These are phyloP conservation scores for Cliona cf. orientalis DNA, from an alignment of 37 sponge, comb jelly and placozoan genomes.

Conservation along the genomic window DNA sequence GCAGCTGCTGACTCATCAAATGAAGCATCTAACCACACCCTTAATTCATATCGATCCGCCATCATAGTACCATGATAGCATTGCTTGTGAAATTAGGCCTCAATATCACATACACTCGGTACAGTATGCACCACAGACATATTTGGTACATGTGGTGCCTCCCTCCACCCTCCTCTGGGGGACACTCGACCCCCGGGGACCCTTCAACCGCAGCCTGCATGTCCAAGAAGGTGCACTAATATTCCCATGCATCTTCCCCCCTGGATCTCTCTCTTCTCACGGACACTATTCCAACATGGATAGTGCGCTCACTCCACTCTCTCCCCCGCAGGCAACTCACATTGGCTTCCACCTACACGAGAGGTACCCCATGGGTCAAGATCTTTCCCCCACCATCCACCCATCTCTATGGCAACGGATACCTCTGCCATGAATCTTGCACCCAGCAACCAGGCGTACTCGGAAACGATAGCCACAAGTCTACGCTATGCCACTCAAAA, in stretches of 20 bases:
- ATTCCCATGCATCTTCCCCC: conserved; percentile 53
- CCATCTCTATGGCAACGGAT: background rate
- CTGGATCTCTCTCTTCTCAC: conserved; percentile 24
- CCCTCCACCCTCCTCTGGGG: background rate
- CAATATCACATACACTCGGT: conserved; percentile 15
- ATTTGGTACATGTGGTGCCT: background rate
- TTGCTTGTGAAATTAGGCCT: background rate
- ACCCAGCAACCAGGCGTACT: background rate
- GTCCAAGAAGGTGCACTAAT: conserved; percentile 11
- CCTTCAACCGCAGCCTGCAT: background rate
- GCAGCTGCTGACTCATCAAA: too few relatives aligned
- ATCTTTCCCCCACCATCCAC: background rate
- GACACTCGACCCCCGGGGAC: too few relatives aligned
- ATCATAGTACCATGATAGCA: too few relatives aligned
- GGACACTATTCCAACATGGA: conserved; percentile 19
- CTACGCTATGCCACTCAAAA: conserved; percentile 22
- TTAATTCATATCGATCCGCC: too few relatives aligned
- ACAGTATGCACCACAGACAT: too few relatives aligned
- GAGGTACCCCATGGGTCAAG: conserved; percentile 18
- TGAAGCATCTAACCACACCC: too few relatives aligned
- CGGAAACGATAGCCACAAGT: too few relatives aligned
- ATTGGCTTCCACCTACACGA: conserved; percentile 3
- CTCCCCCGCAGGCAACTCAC: conserved; percentile 25
- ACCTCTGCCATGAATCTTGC: background rate
- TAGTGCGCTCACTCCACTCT: conserved; percentile 58